These are phyloP conservation scores for Apocheima hispidaria DNA, from an alignment of 2,888 invertebrate species.

Conservation along the genomic window DNA sequence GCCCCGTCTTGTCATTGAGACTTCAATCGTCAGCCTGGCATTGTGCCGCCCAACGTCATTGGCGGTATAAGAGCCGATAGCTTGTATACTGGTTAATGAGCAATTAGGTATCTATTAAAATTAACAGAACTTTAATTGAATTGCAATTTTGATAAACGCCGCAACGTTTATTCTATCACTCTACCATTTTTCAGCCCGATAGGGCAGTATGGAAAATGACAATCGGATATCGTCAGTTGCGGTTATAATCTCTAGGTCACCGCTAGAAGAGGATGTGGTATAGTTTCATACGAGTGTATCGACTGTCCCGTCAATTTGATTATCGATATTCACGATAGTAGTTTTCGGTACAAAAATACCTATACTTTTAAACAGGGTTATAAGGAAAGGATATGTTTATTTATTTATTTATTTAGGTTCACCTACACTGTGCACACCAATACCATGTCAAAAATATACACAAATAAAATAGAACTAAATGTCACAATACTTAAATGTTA, in stretches of 20 bases:
- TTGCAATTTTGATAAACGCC: background rate
- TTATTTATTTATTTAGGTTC: too few relatives aligned
- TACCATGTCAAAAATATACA: too few relatives aligned
- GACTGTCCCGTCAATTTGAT: constrained; percentile 13
- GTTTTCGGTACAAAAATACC: background rate
- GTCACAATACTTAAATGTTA: too few relatives aligned
- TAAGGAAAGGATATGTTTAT: too few relatives aligned
- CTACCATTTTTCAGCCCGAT: constrained; percentile 13
- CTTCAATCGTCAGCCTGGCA: constrained; percentile 45
- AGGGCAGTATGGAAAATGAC: constrained; percentile 25
- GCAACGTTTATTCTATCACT: background rate
- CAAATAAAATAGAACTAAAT: too few relatives aligned
- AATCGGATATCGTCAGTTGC: constrained; percentile 30
- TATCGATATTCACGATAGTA: background rate
- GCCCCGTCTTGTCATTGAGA: constrained; percentile 34
- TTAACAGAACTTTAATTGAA: background rate
- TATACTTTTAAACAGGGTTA: background rate
- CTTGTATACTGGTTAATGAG: constrained; percentile 15
- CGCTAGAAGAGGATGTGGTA: constrained; percentile 32
- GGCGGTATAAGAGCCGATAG: constrained; percentile 36
- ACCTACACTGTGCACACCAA: too few relatives aligned
- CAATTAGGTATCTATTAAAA: background rate
- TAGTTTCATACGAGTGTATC: constrained; percentile 14
- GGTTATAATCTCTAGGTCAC: constrained; percentile 23
- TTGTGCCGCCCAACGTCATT: constrained; percentile 40